phyloP scores from a whole-genome alignment of 2,113 vertebrate genomes.

The Protobothrops flavoviridis region DNA sequence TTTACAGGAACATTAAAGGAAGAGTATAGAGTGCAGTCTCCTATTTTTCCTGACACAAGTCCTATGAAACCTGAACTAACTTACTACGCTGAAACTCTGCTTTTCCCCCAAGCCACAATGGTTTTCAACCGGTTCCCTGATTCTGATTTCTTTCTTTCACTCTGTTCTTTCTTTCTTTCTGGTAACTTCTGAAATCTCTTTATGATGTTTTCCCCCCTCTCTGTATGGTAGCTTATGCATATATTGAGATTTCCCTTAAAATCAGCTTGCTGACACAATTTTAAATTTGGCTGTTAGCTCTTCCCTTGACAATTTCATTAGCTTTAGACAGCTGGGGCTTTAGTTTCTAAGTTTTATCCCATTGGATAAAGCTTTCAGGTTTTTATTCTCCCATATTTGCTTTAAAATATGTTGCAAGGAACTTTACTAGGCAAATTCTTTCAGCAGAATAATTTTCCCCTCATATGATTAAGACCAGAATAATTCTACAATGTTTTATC shows the following conservation, averaged over 20 bases:
- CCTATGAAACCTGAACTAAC: background rate
- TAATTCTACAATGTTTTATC: background rate
- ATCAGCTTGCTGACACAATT: background rate
- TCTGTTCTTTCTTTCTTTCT: background rate
- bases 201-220: background rate
- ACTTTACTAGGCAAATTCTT: background rate
- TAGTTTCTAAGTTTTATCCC: background rate
- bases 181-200: background rate
- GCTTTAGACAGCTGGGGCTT: background rate
- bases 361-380: background rate
- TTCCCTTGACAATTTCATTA: background rate
- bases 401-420: background rate
- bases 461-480: background rate
- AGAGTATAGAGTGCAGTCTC: background rate
- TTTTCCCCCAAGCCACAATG: background rate
- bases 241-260: background rate
- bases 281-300: background rate
- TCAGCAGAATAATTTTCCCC: background rate
- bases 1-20: background rate
- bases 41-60: background rate
- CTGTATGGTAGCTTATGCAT: background rate
- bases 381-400: background rate
- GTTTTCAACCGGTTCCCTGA: background rate
- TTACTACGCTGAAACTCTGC: background rate
- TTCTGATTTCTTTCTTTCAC: background rate